Conservation (phyloP, 2,113 vertebrate species). For the Tachysurus fulvidraco region DNA sequence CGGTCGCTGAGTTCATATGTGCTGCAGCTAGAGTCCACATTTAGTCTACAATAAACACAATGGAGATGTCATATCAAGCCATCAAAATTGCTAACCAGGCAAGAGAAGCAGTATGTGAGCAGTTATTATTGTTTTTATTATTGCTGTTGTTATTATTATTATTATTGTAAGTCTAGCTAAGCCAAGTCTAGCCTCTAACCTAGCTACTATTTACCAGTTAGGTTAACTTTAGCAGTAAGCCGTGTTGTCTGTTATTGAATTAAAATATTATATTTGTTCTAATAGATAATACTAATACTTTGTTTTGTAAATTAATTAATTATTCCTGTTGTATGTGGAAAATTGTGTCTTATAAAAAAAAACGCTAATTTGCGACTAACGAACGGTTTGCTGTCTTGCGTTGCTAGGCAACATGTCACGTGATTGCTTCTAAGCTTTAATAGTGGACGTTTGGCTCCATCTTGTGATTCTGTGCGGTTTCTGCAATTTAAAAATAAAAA, state of each 20-base stretch:
- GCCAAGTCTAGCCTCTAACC: background rate
- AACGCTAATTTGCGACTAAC: background rate
- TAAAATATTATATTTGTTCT: too few species aligned
- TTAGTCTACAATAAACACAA: conserved; percentile 41
- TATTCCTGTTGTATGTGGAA: background rate
- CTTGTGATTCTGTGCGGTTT: conserved; percentile 9
- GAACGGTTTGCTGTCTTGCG: conserved; percentile 34
- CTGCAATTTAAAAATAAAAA: background rate
- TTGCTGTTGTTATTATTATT: background rate
- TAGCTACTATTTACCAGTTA: background rate
- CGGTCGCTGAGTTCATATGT: background rate
- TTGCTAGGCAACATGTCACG: conserved; percentile 60
- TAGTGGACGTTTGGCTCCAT: conserved; percentile 55
- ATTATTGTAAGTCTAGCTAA: background rate
- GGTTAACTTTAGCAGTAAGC: background rate
- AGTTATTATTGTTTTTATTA: background rate
- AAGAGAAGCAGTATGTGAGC: conserved; percentile 78
- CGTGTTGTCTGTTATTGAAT: too few species aligned
- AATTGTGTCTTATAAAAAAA: background rate
- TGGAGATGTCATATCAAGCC: conserved; percentile 79
- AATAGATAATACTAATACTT: too few species aligned
- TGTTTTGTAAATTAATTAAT: background rate
- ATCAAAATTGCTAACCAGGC: conserved; percentile 73
- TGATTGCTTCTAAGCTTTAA: background rate
- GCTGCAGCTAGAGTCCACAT: background rate